Base-by-base conservation (phyloP, 2,113 vertebrate genomes). In the Datnioides undecimradiatus region DNA sequence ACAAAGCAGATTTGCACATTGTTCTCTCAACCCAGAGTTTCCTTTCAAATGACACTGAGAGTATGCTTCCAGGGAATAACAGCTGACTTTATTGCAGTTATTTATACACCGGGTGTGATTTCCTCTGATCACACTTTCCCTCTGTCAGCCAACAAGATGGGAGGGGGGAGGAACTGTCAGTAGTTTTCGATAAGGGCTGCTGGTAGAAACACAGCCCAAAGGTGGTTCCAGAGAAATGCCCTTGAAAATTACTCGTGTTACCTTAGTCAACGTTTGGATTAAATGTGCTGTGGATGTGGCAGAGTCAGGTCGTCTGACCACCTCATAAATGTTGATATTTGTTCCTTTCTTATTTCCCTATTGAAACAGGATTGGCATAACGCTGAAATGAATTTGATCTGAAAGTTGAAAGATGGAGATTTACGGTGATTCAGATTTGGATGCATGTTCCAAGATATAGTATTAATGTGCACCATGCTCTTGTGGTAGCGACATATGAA, bases 41-140 rank as follows among this genome's bases (percentile, higher is more conserved):
- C 38, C 62, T 52, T 46, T 66, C 21, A 38, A 59, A 40, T 57
- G 29, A 49, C 64, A 63, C 65, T 46, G 48, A 19, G 51, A 73
- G 66, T 84, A 25, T 59, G 52, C 81, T 73, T 71, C 40, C 82
- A 64, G 60, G 25, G 54, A 59, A 60, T 46, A 31, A 73, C 62
- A 41, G 54, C 43, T 66, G 59, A 71, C 51, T 77, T 67, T 66
- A 69, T 76, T 60, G 40, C 36, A 31, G 62, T 57, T 85, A 83
- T 92, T 90, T 68, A 79, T 63, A 54, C 68, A 59, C 43, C 31
- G 34, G 27, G 29, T 74, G 29, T 73, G 59, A 75, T 84, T 82
- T 74, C 43, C 58, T 88, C 86, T 92, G 76, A 90, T 93, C 79
- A 73, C 49, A 48, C 46, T 83, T 67, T 82, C 59, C 62, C 41